Base-by-base conservation (phyloP, 2,797 vertebrate species). In the Pseudocheirus occidentalis region DNA sequence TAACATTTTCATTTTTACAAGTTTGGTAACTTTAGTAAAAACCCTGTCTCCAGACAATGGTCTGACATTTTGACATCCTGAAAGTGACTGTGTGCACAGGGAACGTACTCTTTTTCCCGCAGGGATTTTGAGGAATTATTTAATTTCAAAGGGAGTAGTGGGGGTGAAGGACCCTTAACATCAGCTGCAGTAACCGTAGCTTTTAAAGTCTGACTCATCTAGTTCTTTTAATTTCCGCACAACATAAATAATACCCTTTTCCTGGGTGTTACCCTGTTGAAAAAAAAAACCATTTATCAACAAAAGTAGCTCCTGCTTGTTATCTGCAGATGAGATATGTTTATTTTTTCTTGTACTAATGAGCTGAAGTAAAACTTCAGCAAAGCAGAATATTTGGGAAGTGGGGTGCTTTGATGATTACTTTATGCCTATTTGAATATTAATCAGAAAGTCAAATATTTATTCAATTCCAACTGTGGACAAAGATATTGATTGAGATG, bases 101-200 rank as follows among this genome's bases (percentile, higher is more conserved):
- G 73, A 81, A 81, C 27, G 40, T 21, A 50, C 40, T 87, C 73
- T 87, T 87, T 40, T 87, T 92, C 57, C 90, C 50, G 57, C 46
- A n/a, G 16, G 73, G 31, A 81, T 59, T 95, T 93, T 94, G 94
- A 92, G 92, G 14, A 96, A 66, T 96, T 92, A 89, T 13, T n/a
- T 50, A 53, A 2, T 95, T 91, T 93, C 56, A 89, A 9, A 56
- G 18, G 73, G 92, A 40, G 21, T 87, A 87, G 73, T 87, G 40
- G 31, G 73, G 73, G 73, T 87, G 92, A 96, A 87, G 34, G 55
- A 92, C n/a, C 92, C 46, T 57, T 91, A 16, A n/a, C 87, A 57
- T 96, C 62, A 57, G 50, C 93, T 92, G 34, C 66, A 11, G 89
- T 9, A 89, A 52, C 28, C n/a, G 14, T 16, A 90, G 93, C 57